A percentile compares a stretch with the other conserved stretches of the same genome.
Evolutionary conservation across 2,888 invertebrate genomes (phyloP).

Genomic region (Eubasilissa splendida): DNA sequence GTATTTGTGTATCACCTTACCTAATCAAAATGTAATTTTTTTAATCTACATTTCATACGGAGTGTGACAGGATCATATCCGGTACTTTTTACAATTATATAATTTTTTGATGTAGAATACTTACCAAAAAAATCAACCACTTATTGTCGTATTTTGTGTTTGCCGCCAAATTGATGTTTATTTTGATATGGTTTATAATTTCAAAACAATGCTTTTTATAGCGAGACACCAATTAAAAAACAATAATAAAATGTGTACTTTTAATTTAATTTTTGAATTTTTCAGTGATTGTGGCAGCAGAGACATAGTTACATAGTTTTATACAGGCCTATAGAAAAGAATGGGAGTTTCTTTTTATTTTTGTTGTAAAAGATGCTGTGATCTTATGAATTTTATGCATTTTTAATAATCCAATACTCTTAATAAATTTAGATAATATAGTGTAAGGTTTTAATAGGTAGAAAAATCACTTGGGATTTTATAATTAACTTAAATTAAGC

Average conservation of each 20-base stretch:
- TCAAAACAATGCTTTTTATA: slow-evolving; percentile 3
- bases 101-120: no score
- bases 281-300: background rate
- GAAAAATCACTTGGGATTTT: slow-evolving; percentile 6
- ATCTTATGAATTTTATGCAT: slow-evolving; percentile 48
- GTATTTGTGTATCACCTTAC: no score
- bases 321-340: slow-evolving; percentile 37
- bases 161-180: slow-evolving; percentile 50
- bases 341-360: background rate
- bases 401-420: slow-evolving; percentile 41
- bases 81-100: no score
- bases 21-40: no score
- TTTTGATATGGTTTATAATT: slow-evolving; percentile 45
- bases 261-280: background rate
- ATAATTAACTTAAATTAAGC: slow-evolving; percentile 31
- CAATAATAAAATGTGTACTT: background rate
- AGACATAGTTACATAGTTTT: slow-evolving; percentile 19
- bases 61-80: no score
- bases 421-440: slow-evolving; percentile 33
- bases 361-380: slow-evolving; percentile 39
- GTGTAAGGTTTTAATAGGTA: slow-evolving; percentile 17
- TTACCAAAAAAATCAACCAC: no score
- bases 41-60: no score
- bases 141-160: slow-evolving; percentile 4
- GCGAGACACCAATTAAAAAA: slow-evolving; percentile 4